These are phyloP conservation scores for Agrotis puta DNA, from an alignment of 2,888 invertebrate genomes.

Conservation along the genomic window DNA sequence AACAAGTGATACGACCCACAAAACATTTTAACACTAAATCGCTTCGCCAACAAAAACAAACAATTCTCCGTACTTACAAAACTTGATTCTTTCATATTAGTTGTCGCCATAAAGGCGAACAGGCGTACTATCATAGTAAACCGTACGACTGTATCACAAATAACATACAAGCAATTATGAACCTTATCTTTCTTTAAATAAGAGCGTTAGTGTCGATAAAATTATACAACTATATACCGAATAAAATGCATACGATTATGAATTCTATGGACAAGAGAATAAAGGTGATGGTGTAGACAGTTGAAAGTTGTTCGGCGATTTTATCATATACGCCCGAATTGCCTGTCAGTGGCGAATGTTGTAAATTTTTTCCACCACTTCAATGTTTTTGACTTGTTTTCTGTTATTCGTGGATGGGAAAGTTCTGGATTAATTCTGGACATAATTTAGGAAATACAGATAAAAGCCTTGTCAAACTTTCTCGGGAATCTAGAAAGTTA, in stretches of 20 bases:
- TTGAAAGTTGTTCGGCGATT: slow-evolving; percentile 68
- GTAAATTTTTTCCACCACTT: slow-evolving; percentile 78
- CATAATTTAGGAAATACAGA: background rate
- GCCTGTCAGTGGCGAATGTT: slow-evolving; percentile 76
- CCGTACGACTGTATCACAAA: slow-evolving; percentile 51
- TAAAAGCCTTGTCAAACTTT: background rate
- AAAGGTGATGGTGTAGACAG: slow-evolving; percentile 55
- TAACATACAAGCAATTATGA: slow-evolving; percentile 56
- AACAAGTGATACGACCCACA: slow-evolving; percentile 47
- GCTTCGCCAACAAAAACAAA: slow-evolving; percentile 72
- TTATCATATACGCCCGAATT: slow-evolving; percentile 77
- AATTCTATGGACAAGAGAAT: slow-evolving; percentile 62
- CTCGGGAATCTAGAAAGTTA: background rate
- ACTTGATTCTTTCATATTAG: slow-evolving; percentile 80
- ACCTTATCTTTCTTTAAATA: slow-evolving; percentile 56
- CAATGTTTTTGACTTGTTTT: slow-evolving; percentile 70
- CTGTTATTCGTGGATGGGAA: slow-evolving; percentile 60
- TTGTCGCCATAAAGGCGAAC: slow-evolving; percentile 79
- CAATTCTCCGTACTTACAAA: slow-evolving; percentile 70
- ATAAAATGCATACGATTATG: slow-evolving; percentile 62
- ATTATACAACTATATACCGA: slow-evolving; percentile 28
- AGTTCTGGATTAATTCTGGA: slow-evolving; percentile 50
- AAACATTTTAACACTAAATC: slow-evolving; percentile 71
- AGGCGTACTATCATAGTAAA: slow-evolving; percentile 68
- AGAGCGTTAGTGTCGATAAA: slow-evolving; percentile 47